phyloP scores from a whole-genome alignment of 2,797 vertebrate species.

The Podarcis lilfordi region DNA sequence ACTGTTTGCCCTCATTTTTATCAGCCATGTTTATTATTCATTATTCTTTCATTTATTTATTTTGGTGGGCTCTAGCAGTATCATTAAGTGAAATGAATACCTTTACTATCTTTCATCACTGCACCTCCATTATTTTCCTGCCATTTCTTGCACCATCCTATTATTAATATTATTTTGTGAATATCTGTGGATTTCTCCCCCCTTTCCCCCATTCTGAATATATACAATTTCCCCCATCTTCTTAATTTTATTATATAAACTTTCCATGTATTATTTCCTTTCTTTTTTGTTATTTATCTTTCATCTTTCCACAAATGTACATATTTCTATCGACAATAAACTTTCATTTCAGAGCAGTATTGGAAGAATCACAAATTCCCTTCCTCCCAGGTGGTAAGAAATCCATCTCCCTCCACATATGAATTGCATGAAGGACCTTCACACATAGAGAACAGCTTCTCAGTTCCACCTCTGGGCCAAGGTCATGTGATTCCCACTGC shows the following conservation, averaged over 20 bases:
- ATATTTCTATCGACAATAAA: neutral
- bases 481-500: too few relatives aligned
- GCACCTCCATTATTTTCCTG: neutral
- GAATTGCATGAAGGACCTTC: too few relatives aligned
- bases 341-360: neutral
- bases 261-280: neutral
- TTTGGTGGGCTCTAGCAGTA: neutral
- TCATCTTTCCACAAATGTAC: neutral
- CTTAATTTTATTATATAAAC: neutral
- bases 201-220: neutral
- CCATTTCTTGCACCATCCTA: neutral
- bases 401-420: too few relatives aligned
- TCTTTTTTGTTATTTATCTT: neutral
- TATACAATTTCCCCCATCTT: neutral
- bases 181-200: neutral
- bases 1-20: neutral
- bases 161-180: neutral
- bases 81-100: neutral
- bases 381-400: too few relatives aligned
- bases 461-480: too few relatives aligned
- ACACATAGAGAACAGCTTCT: too few relatives aligned
- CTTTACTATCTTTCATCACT: neutral
- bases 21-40: neutral
- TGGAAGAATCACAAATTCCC: too few relatives aligned
- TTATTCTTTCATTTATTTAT: neutral